Evolutionary conservation across 2,797 vertebrate genomes (phyloP), one percentile per base, ranked within the genome.

Genomic region (Acipenser transmontanus): DNA sequence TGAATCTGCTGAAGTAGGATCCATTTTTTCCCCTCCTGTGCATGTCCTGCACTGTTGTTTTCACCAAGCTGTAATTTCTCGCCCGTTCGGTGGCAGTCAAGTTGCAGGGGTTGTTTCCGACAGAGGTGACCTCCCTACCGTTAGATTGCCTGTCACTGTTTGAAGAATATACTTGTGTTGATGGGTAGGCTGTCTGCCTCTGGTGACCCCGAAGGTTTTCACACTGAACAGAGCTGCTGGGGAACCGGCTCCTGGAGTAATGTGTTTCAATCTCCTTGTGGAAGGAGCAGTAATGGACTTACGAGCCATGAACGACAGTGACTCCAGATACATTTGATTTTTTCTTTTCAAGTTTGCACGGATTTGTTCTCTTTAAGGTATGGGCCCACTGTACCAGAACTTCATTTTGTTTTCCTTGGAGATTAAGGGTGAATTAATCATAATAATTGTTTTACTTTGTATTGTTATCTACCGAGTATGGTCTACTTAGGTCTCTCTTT

Each of bases 111-210:
- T 75, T 79, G 75, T 50, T 81, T 78, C 81, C 77, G 59, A 59
- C 84, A 80, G 84, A 82, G 84, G 84, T 86, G 88, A 89, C 86
- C 85, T 87, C 73, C 79, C 83, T 0, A 34, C 81, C 68, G 70
- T 69, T 78, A 65, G 64, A 63, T 84, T 80, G 83, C 61, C 7
- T 80, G 84, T 82, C 87, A 82, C 66, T 7, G 70, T 67, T 71
- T 83, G 86, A 87, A 77, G 76, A 78, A 81, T 85, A 78, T 80
- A 75, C 73, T 70, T 11, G 76, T 74, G 63, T 49, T 85, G 88
- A 83, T 82, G 86, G 84, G 83, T 79, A 78, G 81, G 81, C 80
- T 83, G 84, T 76, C 81, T 76, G 82, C 80, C 82, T 86, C 79
- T 75, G 72, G 73, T 86, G 86, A 87, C 85, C 86, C 84, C 85